Percentiles rank a stretch among this genome's conserved stretches.
Evolutionary conservation across 2,888 invertebrate species (phyloP).

Genomic region (Sipha maydis): DNA sequence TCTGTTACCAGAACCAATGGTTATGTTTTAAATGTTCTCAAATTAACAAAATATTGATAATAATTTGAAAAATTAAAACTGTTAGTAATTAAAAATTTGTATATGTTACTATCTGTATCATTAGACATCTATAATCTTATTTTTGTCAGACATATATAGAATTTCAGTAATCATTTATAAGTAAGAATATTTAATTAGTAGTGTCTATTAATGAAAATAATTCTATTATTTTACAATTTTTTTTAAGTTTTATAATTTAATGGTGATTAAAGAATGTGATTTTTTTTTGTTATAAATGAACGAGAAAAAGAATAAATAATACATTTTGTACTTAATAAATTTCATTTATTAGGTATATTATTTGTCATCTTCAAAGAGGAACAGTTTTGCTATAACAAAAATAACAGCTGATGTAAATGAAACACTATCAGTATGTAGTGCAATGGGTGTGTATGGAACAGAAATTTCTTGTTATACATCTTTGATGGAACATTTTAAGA

Average conservation of each 20-base stretch:
- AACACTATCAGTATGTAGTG: slow-evolving; percentile 50
- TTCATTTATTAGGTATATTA: slow-evolving; percentile 53
- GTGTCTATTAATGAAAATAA: not conserved
- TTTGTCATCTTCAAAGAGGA: slow-evolving; percentile 49
- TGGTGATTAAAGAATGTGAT: not conserved
- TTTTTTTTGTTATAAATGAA: not conserved
- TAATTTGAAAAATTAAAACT: too few relatives aligned
- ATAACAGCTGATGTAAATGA: slow-evolving; percentile 35
- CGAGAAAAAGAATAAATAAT: not conserved
- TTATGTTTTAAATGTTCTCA: too few relatives aligned
- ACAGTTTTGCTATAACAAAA: slow-evolving; percentile 49
- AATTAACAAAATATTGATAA: too few relatives aligned
- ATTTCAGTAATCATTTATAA: too few relatives aligned
- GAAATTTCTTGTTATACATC: slow-evolving; percentile 57
- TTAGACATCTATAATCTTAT: too few relatives aligned
- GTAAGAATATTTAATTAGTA: not conserved
- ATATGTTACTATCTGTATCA: too few relatives aligned
- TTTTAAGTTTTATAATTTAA: not conserved
- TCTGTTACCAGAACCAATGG: too few relatives aligned
- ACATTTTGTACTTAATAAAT: not conserved
- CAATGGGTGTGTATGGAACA: slow-evolving; percentile 31
- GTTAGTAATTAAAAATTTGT: too few relatives aligned
- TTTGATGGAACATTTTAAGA: slow-evolving; percentile 41
- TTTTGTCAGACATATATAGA: too few relatives aligned
- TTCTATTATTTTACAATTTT: not conserved